Percentiles rank a stretch among this genome's conserved stretches.
These are phyloP conservation scores for Coccyzus lansbergi DNA, from an alignment of 2,797 vertebrate genomes.

Conservation along the genomic window DNA sequence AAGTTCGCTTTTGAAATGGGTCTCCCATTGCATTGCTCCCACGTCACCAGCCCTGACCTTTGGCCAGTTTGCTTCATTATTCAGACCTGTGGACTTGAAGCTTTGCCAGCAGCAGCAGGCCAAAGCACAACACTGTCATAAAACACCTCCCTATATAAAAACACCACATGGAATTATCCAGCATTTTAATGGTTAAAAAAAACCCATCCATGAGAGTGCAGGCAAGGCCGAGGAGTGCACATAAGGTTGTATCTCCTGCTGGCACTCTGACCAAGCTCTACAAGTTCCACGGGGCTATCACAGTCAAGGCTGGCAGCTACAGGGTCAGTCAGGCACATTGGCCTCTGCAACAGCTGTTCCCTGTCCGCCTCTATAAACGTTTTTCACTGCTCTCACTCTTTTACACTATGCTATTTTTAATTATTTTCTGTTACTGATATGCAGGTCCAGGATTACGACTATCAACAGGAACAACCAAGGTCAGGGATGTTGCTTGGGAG, in stretches of 20 bases:
- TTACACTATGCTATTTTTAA: background rate
- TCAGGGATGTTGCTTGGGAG: background rate
- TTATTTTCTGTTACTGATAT: background rate
- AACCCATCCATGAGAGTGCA: background rate
- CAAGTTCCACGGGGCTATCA: background rate
- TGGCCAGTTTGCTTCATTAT: background rate
- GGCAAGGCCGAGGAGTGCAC: background rate
- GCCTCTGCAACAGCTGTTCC: background rate
- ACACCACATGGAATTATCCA: accelerated
- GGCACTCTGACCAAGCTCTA: background rate
- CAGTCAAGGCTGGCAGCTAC: background rate
- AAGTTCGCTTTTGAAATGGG: background rate
- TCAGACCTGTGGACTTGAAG: background rate
- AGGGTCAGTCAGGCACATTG: background rate
- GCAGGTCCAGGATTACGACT: background rate
- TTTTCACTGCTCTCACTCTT: background rate
- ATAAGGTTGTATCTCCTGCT: background rate
- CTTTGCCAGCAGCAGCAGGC: background rate
- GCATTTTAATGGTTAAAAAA: background rate
- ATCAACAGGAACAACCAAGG: background rate
- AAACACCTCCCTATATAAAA: background rate
- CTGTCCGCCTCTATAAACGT: background rate
- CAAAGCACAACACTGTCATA: background rate
- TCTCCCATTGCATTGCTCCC: background rate
- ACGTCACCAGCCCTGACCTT: background rate